Percentiles rank a stretch among this genome's conserved stretches.
Evolutionary conservation across 2,888 invertebrate genomes (phyloP).

Genomic region (Timandra comae): DNA sequence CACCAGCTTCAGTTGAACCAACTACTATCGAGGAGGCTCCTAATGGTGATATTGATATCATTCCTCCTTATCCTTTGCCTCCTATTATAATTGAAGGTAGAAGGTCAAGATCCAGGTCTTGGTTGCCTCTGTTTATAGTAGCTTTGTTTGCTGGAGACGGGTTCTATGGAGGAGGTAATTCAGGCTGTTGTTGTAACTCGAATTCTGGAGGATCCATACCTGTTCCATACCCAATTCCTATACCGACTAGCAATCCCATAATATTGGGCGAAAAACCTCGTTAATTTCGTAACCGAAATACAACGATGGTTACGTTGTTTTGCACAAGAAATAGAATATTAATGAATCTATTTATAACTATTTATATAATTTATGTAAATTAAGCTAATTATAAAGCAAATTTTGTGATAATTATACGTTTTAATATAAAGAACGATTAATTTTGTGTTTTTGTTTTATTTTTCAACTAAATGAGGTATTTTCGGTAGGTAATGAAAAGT

Average conservation of each 20-base stretch:
- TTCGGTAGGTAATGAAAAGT: too few species aligned
- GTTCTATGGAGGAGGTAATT: conserved; percentile 16
- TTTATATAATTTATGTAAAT: too few species aligned
- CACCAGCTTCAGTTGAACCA: conserved; percentile 10
- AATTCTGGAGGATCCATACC: conserved; percentile 4
- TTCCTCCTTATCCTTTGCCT: conserved; percentile 16
- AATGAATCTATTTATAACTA: neutral
- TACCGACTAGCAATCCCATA: conserved; percentile 37
- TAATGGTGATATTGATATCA: conserved; percentile 4
- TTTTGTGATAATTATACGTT: too few species aligned
- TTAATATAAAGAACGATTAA: too few species aligned
- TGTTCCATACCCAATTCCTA: conserved; percentile 20
- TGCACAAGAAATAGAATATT: too few species aligned
- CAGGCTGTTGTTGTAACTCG: conserved; percentile 25
- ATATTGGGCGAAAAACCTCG: conserved; percentile 12
- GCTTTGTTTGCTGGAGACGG: conserved; percentile 32
- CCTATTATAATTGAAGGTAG: conserved; percentile 36
- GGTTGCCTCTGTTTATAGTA: conserved; percentile 40
- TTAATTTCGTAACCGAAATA: neutral
- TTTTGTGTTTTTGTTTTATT: too few species aligned
- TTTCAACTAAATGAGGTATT: too few species aligned
- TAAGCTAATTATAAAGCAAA: too few species aligned
- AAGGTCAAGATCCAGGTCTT: conserved; percentile 31
- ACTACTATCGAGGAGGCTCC: conserved; percentile 10
- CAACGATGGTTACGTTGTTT: too few species aligned